Conservation (phyloP, 2,888 invertebrate species). For the Thereva unica region DNA sequence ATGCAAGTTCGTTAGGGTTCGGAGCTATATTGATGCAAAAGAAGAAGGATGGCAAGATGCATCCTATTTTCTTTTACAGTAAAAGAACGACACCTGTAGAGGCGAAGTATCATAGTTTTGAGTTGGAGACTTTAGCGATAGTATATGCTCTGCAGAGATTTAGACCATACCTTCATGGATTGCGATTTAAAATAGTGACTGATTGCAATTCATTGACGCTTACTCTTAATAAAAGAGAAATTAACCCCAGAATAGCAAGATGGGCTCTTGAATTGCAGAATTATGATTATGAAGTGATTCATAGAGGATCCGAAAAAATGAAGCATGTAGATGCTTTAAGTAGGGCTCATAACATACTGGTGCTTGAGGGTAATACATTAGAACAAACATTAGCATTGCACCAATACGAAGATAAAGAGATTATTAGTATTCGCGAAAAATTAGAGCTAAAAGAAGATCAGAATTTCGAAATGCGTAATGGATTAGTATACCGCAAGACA, state of each 20-base stretch:
- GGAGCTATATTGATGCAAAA: conserved; percentile 44
- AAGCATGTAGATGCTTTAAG: conserved; percentile 47
- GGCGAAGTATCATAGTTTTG: conserved; percentile 1
- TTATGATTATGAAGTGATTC: conserved; percentile 44
- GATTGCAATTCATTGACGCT: conserved; percentile 32
- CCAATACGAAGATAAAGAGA: too few relatives aligned
- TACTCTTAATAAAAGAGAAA: conserved; percentile 36
- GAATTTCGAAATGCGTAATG: conserved; percentile 27
- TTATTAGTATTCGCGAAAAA: too few relatives aligned
- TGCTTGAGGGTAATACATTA: conserved; percentile 38
- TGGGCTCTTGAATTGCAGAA: conserved; percentile 29
- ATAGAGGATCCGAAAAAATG: conserved; percentile 44
- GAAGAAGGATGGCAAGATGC: conserved; percentile 5
- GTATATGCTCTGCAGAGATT: conserved; percentile 12
- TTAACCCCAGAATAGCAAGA: conserved; percentile 30
- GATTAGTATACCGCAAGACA: conserved; percentile 27
- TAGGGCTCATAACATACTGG: conserved; percentile 32
- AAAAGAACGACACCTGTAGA: too few relatives aligned
- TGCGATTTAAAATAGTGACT: conserved; percentile 27
- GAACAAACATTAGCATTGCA: conserved; percentile 38
- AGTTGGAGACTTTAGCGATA: conserved; percentile 12
- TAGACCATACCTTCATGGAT: conserved; percentile 2
- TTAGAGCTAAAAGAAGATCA: conserved; percentile 14
- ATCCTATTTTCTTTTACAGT: too few relatives aligned
- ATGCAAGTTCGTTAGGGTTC: conserved; percentile 45